These are phyloP conservation scores for Hesperophylax magnus DNA, from an alignment of 1,140 invertebrate genomes.

Conservation along the genomic window DNA sequence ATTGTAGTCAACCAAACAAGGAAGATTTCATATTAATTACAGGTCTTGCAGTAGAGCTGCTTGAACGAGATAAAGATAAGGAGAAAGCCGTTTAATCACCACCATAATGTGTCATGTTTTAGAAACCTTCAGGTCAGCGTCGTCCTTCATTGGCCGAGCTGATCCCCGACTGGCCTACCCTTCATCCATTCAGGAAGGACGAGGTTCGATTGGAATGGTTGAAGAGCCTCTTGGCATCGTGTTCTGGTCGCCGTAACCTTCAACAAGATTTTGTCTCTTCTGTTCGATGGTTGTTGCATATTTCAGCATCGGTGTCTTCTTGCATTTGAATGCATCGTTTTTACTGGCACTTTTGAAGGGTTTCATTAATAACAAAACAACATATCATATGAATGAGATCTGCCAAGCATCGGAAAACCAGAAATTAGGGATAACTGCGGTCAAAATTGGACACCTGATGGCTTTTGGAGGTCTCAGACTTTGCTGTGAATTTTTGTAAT, in stretches of 20 bases:
- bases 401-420: neutral
- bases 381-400: neutral
- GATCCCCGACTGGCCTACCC: slow-evolving; percentile 96
- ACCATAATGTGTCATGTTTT: slow-evolving; percentile 43
- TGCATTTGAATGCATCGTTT: slow-evolving; percentile 11
- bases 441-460: neutral
- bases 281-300: slow-evolving; percentile 24
- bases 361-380: neutral
- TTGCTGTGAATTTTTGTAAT: too few species aligned
- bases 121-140: slow-evolving; percentile 68
- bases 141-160: slow-evolving; percentile 93
- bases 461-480: too few species aligned
- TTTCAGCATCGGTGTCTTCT: neutral
- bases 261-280: neutral
- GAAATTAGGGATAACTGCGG: neutral
- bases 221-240: slow-evolving; percentile 14
- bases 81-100: too few species aligned
- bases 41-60: too few species aligned
- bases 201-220: slow-evolving; percentile 74
- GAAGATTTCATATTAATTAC: too few species aligned
- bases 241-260: neutral
- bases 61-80: too few species aligned
- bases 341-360: neutral
- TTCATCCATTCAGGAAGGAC: slow-evolving; percentile 87
- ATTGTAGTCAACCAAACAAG: too few species aligned